Evolutionary conservation across 2,797 vertebrate genomes (phyloP).

Genomic region (Petrocephalus sullivani): DNA sequence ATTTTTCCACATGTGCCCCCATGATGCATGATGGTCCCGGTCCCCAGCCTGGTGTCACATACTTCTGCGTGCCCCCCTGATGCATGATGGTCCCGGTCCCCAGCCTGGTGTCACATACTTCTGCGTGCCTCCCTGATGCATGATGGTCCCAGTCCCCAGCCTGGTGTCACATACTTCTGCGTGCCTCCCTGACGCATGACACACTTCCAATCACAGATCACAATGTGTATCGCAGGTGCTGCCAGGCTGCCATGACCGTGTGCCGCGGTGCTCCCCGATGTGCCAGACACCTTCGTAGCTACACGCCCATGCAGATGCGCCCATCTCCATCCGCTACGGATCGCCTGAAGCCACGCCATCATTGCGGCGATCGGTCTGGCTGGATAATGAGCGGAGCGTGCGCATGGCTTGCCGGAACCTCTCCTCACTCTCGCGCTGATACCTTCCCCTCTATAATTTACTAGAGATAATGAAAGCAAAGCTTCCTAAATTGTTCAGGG

Average conservation of each 20-base stretch:
- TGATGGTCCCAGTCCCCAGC: too few relatives aligned
- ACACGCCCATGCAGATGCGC: not conserved
- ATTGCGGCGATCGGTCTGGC: not conserved
- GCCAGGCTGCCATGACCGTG: not conserved
- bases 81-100: not conserved
- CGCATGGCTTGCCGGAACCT: not conserved
- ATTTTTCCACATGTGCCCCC: not conserved
- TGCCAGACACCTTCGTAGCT: not conserved
- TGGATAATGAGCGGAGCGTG: not conserved
- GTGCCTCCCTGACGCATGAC: too few relatives aligned
- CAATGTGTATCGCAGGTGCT: not conserved
- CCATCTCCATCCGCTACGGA: not conserved
- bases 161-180: too few relatives aligned
- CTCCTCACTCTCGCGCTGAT: not conserved
- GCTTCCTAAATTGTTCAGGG: not conserved
- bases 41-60: not conserved
- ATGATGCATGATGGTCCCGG: not conserved
- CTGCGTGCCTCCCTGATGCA: not conserved
- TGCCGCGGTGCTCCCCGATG: not conserved
- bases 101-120: not conserved
- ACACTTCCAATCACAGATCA: too few relatives aligned
- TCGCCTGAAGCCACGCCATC: not conserved
- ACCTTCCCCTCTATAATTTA: not conserved
- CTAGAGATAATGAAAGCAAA: not conserved
- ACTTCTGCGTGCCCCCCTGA: too few relatives aligned